Evolutionary conservation across 2,113 vertebrate species (phyloP).

Genomic region (Telmatochromis sp.): DNA sequence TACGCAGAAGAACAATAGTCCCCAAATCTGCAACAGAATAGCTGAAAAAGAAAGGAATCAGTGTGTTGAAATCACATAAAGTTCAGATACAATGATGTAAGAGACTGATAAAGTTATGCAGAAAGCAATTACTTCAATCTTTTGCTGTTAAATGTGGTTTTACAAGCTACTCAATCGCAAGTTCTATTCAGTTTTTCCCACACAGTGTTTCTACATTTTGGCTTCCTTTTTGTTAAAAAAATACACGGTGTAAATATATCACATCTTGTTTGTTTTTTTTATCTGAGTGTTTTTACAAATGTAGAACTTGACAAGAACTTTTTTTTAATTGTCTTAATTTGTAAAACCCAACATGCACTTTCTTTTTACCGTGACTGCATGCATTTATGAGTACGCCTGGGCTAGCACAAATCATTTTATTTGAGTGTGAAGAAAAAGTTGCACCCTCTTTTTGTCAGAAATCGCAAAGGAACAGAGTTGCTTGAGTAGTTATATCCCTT

Average conservation of each 20-base stretch:
- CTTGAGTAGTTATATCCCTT: background rate
- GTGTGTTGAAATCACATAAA: background rate
- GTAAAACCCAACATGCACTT: background rate
- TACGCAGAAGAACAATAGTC: background rate
- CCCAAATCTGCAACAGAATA: background rate
- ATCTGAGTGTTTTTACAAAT: background rate
- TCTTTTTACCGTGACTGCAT: background rate
- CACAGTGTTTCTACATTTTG: background rate
- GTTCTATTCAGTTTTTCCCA: background rate
- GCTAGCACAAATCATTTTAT: background rate
- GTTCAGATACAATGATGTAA: background rate
- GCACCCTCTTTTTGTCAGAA: background rate
- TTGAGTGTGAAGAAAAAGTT: background rate
- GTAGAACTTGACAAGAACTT: background rate
- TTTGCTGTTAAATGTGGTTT: background rate
- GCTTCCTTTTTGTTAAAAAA: background rate
- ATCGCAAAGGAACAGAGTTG: background rate
- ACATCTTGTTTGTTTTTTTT: background rate
- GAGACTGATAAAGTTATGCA: background rate
- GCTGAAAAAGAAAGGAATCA: background rate
- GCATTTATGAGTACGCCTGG: background rate
- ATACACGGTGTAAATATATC: accelerated
- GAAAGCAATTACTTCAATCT: background rate
- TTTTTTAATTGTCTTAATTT: background rate
- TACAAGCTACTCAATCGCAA: background rate